Conservation (phyloP, 2,797 vertebrate species). For the Gila robusta region DNA sequence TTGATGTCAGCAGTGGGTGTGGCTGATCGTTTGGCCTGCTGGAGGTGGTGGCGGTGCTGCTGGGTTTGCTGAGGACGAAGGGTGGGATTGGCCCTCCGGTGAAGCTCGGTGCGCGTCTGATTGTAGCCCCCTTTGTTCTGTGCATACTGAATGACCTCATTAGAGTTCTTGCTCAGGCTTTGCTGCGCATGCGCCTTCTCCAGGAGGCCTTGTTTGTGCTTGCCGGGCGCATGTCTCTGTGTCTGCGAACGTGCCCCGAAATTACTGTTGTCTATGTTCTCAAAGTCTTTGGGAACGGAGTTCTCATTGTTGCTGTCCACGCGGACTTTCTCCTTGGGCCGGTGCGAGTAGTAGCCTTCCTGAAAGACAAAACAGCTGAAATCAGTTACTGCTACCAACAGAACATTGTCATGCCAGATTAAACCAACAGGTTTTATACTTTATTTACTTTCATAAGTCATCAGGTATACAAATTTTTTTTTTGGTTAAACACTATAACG, state of each 20-base stretch:
- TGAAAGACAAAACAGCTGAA: constrained; percentile 67
- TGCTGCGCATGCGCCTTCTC: constrained; percentile 85
- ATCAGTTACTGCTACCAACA: constrained; percentile 61
- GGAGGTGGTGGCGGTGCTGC: constrained; percentile 72
- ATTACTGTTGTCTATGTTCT: constrained; percentile 98
- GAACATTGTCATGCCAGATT: constrained; percentile 26
- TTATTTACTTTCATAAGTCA: neutral
- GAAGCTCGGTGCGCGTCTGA: constrained; percentile 51
- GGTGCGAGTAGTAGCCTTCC: constrained; percentile 95
- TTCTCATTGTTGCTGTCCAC: constrained; percentile 99
- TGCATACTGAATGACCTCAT: constrained; percentile 79
- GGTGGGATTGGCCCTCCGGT: constrained; percentile 63
- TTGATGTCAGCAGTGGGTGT: constrained; percentile 80
- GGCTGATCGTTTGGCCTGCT: constrained; percentile 68
- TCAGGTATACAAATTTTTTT: neutral
- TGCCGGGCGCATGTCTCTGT: constrained; percentile 78
- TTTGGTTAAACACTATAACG: neutral
- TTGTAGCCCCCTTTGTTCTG: constrained; percentile 60
- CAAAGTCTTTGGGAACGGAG: constrained; percentile 98
- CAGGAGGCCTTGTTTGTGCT: constrained; percentile 84
- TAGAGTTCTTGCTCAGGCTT: constrained; percentile 79
- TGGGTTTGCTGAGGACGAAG: constrained; percentile 65
- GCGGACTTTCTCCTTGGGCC: constrained; percentile 93
- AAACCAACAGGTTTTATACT: neutral
- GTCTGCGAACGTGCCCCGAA: constrained; percentile 91